Evolutionary conservation across 2,113 vertebrate genomes (phyloP), one percentile per base, ranked within the genome.

Genomic region (Periophthalmodon schlosseri): DNA sequence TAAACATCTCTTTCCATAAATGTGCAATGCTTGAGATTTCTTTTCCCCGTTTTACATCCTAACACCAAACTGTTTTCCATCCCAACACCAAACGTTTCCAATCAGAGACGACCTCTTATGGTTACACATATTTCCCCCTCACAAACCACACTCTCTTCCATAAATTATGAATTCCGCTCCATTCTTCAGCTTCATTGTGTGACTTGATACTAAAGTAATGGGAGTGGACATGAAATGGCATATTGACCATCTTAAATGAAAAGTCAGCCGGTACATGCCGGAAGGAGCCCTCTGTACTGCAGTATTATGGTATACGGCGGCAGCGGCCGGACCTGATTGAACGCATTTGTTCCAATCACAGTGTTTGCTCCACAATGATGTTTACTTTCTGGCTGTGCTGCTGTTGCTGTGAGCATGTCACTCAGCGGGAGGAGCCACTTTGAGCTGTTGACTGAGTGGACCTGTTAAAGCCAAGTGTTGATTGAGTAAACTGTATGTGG

Each of bases 401-500:
- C 9, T 20, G 44, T n/a, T 50, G 20, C 6, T 14, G 10, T 39
- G 61, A 3, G 57, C 23, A 15, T 76, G 66, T 56, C 18, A 69
- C 61, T 69, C 72, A 70, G 3, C 60, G 21, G n/a, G n/a, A n/a
- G n/a, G 16, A n/a, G 36, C 66, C 14, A 36, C 47, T 70, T 50
- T 64, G 20, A 52, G 44, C 14, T 75, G 65, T 66, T 72, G 65
- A 64, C 61, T 68, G 71, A 60, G 63, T 2, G 15, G 60, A 74
- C 39, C 56, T 74, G 63, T 66, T 76, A 72, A 65, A 69, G 49
- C 60, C 8, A n/a, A 57, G 23, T 76, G 75, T 71, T 80, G 63
- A 80, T 76, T 73, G 34, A 78, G 73, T 36, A 73, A 84, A 76
- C 68, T 52, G 21, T 39, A 58, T 69, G 60, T 52, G 64, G 63